A percentile compares a stretch with the other conserved stretches of the same genome.
Conservation (phyloP, 1,140 invertebrate genomes). For the Colletes latitarsis region DNA sequence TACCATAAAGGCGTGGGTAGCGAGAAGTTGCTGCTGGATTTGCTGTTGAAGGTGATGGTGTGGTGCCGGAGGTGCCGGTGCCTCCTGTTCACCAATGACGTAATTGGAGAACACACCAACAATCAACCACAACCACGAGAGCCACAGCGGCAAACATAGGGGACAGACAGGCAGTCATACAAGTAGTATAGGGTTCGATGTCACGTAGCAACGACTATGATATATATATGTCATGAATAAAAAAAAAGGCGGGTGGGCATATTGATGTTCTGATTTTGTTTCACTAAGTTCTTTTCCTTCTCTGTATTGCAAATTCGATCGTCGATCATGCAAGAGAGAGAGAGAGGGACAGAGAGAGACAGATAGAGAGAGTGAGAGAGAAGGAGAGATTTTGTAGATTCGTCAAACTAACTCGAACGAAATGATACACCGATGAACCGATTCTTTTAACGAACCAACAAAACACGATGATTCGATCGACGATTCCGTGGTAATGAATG, state of each 20-base stretch:
- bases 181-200: conserved; percentile 78
- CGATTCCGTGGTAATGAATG: neutral
- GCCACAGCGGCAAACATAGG: conserved; percentile 82
- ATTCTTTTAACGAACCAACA: conserved; percentile 40
- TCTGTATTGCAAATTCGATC: neutral
- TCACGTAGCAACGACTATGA: conserved; percentile 76
- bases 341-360: neutral
- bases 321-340: conserved; percentile 20
- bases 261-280: conserved; percentile 51
- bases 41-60: conserved; percentile 82
- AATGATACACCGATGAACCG: neutral
- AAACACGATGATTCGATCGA: conserved; percentile 27
- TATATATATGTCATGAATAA: conserved; percentile 66
- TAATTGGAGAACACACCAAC: conserved; percentile 82
- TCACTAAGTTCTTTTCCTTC: neutral
- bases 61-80: conserved; percentile 80
- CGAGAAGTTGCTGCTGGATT: conserved; percentile 82
- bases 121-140: conserved; percentile 82
- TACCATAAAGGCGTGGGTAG: conserved; percentile 82
- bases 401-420: neutral
- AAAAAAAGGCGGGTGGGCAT: conserved; percentile 65
- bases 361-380: neutral
- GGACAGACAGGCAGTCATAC: conserved; percentile 82
- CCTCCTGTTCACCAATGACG: conserved; percentile 81
- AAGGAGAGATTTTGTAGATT: conserved; percentile 7